Percentiles rank a stretch among this genome's conserved stretches.
Conservation (phyloP, 2,113 vertebrate species). For the Cavia porcellus region DNA sequence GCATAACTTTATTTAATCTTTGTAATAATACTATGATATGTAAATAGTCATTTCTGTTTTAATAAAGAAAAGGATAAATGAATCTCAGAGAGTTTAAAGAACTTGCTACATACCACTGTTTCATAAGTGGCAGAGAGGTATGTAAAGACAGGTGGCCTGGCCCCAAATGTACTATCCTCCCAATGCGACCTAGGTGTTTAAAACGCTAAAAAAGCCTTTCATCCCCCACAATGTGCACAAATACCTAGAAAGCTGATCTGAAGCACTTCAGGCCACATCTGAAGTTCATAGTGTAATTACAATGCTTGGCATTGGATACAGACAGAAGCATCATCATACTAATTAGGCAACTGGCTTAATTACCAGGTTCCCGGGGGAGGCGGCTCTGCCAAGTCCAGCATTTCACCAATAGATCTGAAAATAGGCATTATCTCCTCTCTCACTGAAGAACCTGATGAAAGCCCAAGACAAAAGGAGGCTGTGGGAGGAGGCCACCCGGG, state of each 20-base stretch:
- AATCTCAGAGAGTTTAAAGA: not conserved
- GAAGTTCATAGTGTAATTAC: slow-evolving; percentile 34
- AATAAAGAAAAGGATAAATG: not conserved
- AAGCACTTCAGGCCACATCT: not conserved
- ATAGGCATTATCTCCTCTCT: slow-evolving; percentile 21
- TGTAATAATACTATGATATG: not conserved
- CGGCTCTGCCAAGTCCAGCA: not conserved
- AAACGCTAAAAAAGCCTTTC: not conserved
- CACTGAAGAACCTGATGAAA: not conserved
- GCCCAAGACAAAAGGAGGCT: not conserved
- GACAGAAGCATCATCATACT: not conserved
- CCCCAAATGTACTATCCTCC: not conserved
- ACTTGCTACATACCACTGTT: not conserved
- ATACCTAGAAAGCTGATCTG: slow-evolving; percentile 64
- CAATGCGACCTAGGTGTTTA: not conserved
- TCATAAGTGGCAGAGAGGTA: not conserved
- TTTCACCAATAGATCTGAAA: not conserved
- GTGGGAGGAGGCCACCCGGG: not conserved
- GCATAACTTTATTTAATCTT: slow-evolving; percentile 10
- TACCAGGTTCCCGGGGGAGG: slow-evolving; percentile 43
- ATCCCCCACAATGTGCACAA: not conserved
- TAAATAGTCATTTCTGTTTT: not conserved
- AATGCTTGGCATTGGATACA: not conserved
- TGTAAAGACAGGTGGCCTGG: not conserved
- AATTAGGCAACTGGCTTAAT: slow-evolving; percentile 55